These are phyloP conservation scores for Teleogryllus oceanicus DNA, from an alignment of 2,888 invertebrate species.

Conservation along the genomic window DNA sequence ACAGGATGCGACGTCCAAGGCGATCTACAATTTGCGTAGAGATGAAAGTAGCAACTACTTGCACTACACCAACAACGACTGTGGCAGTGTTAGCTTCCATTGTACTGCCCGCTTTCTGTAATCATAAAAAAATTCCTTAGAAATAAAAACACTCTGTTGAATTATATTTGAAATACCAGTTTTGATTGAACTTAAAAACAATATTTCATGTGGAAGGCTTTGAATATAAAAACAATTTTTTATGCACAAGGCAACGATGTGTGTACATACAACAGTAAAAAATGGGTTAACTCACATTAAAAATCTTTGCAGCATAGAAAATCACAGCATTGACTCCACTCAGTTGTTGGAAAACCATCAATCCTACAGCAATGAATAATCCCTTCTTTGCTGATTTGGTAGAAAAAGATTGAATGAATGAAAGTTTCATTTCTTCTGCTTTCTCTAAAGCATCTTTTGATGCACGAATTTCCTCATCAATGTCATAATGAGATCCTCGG, in stretches of 20 bases:
- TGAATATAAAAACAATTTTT: too few species aligned
- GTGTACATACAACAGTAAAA: too few species aligned
- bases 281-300: constrained; percentile 47
- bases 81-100: constrained; percentile 61
- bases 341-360: constrained; percentile 89
- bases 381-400: constrained; percentile 64
- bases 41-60: constrained; percentile 70
- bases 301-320: constrained; percentile 74
- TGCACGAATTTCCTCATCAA: constrained; percentile 60
- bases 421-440: constrained; percentile 53
- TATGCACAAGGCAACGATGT: too few species aligned
- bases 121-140: not conserved
- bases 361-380: constrained; percentile 65
- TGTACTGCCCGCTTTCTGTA: constrained; percentile 55
- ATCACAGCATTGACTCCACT: constrained; percentile 81
- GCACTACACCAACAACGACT: constrained; percentile 77
- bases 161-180: too few species aligned
- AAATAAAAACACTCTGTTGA: too few species aligned
- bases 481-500: constrained; percentile 69
- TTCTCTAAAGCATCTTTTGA: constrained; percentile 58
- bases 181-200: too few species aligned
- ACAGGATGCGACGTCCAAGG: constrained; percentile 71
- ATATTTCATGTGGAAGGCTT: too few species aligned
- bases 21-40: constrained; percentile 76
- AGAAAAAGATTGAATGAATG: constrained; percentile 56